Conservation (phyloP, 1,140 invertebrate species). For the Venturia canescens region DNA sequence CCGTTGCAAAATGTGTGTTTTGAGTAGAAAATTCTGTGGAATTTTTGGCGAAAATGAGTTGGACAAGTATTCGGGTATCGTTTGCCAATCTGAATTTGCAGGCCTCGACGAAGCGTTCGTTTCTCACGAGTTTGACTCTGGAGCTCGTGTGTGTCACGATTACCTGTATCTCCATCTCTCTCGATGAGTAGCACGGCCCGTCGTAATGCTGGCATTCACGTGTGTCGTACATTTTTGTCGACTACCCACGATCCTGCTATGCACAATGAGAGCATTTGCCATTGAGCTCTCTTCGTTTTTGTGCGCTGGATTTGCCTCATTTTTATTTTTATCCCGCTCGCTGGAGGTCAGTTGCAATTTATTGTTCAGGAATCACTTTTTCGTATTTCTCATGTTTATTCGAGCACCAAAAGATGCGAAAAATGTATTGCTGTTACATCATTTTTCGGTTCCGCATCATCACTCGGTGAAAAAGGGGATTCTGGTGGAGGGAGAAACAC, state of each 20-base stretch:
- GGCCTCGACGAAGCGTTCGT: conserved; percentile 24
- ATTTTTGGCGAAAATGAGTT: background rate
- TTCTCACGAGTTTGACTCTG: conserved; percentile 28
- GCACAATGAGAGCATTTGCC: conserved; percentile 14
- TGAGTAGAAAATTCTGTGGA: background rate
- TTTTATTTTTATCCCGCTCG: background rate
- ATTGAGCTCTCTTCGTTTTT: background rate
- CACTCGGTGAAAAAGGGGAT: too few species aligned
- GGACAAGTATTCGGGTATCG: background rate
- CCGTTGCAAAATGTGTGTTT: background rate
- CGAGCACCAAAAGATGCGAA: too few species aligned
- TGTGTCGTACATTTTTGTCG: background rate
- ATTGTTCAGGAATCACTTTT: background rate
- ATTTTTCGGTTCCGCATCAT: too few species aligned
- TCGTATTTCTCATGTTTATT: too few species aligned
- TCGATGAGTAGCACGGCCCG: background rate
- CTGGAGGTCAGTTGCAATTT: background rate
- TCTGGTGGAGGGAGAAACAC: too few species aligned
- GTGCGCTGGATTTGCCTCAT: background rate
- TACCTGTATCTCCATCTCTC: background rate
- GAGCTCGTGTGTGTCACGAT: conserved; percentile 4
- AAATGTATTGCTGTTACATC: too few species aligned
- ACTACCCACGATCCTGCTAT: conserved; percentile 9
- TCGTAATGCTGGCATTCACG: conserved; percentile 8
- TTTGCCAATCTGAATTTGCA: conserved; percentile 39